These are phyloP conservation scores for Cryptus viduatorius DNA, from an alignment of 2,888 invertebrate species.

Conservation along the genomic window DNA sequence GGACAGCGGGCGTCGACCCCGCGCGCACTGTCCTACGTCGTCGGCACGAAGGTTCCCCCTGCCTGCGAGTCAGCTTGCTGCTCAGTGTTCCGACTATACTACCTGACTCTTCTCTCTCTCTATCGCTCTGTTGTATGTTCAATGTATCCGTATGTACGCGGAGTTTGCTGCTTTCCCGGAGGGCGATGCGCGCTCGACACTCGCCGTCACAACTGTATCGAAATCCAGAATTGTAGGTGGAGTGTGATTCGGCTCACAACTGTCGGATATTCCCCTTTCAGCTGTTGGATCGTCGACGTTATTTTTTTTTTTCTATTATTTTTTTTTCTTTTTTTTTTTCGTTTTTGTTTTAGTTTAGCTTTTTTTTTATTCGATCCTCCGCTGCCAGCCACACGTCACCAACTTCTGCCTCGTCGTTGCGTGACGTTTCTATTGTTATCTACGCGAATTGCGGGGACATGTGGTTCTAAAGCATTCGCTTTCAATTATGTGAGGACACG, in stretches of 20 bases:
- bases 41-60: conserved; percentile 66
- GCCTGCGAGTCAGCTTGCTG: conserved; percentile 57
- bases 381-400: conserved; percentile 14
- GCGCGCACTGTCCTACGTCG: conserved; percentile 78
- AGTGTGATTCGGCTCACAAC: conserved; percentile 59
- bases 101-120: conserved; percentile 49
- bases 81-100: conserved; percentile 65
- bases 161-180: conserved; percentile 53
- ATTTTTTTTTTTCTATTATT: conserved; percentile 22
- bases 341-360: conserved; percentile 15
- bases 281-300: conserved; percentile 24
- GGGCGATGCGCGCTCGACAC: conserved; percentile 55
- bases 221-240: conserved; percentile 42
- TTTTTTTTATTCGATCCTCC: conserved; percentile 14
- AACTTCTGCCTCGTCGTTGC: conserved; percentile 51
- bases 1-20: conserved; percentile 80
- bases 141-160: conserved; percentile 31
- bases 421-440: conserved; percentile 49
- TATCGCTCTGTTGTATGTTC: background rate
- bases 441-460: conserved; percentile 25
- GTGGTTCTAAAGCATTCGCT: conserved; percentile 31
- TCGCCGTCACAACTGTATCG: conserved; percentile 64
- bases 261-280: conserved; percentile 53
- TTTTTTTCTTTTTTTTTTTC: conserved; percentile 3
- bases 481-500: conserved; percentile 42